Evolutionary conservation across 2,888 invertebrate species (phyloP).

Genomic region (Epicampocera succincta): DNA sequence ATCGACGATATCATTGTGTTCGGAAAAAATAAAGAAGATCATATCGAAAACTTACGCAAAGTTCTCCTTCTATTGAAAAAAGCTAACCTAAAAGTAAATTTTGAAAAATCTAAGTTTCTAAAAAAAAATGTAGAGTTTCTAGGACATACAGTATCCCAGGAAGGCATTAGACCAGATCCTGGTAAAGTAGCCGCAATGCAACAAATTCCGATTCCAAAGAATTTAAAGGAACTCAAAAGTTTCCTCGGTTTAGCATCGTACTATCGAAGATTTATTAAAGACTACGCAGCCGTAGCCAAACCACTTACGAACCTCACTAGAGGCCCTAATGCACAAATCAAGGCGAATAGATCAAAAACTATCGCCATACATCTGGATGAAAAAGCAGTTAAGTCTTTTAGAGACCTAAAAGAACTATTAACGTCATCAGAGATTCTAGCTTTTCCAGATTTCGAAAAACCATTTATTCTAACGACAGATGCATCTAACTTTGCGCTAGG

Average conservation of each 20-base stretch:
- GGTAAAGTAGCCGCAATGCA: not conserved
- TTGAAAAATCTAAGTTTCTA: conserved; percentile 55
- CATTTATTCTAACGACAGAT: not conserved
- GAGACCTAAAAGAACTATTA: not conserved
- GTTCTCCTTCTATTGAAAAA: conserved; percentile 23
- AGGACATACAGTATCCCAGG: not conserved
- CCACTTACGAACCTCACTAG: conserved; percentile 1
- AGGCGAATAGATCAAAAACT: not conserved
- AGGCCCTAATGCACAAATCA: conserved; percentile 4
- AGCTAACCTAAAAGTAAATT: conserved; percentile 52
- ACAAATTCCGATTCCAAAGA: not conserved
- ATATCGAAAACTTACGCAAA: conserved; percentile 31
- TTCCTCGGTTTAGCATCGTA: not conserved
- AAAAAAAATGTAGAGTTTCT: conserved; percentile 25
- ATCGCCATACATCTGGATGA: not conserved
- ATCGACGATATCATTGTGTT: conserved; percentile 56
- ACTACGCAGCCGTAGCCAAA: not conserved
- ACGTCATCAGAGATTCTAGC: not conserved
- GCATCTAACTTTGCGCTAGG: not conserved
- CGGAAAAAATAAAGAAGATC: conserved; percentile 16
- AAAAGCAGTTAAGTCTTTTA: not conserved
- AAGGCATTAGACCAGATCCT: not conserved
- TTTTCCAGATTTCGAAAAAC: conserved; percentile 1
- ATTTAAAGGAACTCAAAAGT: not conserved
- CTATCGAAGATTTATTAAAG: conserved; percentile 9